Percentiles rank a stretch among this genome's conserved stretches.
phyloP scores from a whole-genome alignment of 2,888 invertebrate species.

The Apoda limacodes region DNA sequence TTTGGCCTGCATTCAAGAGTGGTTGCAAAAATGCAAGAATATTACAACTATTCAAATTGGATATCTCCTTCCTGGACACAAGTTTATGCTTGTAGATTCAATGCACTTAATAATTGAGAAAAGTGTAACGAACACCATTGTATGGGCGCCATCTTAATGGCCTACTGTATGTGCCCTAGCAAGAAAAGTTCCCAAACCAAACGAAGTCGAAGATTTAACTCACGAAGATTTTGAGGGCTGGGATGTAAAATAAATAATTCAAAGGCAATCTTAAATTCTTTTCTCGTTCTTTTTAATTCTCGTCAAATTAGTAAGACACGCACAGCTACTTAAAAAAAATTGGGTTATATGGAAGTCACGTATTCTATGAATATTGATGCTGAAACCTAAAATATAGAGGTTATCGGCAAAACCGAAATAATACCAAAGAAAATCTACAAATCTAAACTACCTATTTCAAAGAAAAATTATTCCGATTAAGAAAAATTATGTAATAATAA shows the following conservation, averaged over 20 bases:
- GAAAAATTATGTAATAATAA: too few relatives aligned
- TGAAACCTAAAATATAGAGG: too few relatives aligned
- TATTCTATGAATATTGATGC: too few relatives aligned
- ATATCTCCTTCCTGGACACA: constrained; percentile 7
- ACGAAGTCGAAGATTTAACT: not conserved
- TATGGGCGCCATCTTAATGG: constrained; percentile 7
- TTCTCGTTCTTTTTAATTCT: too few relatives aligned
- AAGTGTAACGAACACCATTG: constrained; percentile 1
- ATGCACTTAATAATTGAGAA: constrained; percentile 4
- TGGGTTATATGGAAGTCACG: too few relatives aligned
- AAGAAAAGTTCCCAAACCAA: constrained; percentile 2
- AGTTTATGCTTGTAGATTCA: constrained; percentile 5
- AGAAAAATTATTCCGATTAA: too few relatives aligned
- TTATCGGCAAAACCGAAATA: too few relatives aligned
- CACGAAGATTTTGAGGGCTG: constrained; percentile 2
- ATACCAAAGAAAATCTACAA: too few relatives aligned
- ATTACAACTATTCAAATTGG: constrained; percentile 3
- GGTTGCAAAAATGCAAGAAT: constrained; percentile 1
- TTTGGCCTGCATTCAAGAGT: constrained; percentile 13
- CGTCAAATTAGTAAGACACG: too few relatives aligned
- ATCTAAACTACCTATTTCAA: too few relatives aligned
- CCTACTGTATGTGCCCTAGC: constrained; percentile 1
- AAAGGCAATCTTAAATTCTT: constrained; percentile 1
- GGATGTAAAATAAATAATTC: not conserved
- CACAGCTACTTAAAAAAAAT: too few relatives aligned